Conservation (phyloP, 2,113 vertebrate genomes). For the Crotalus viridis region DNA sequence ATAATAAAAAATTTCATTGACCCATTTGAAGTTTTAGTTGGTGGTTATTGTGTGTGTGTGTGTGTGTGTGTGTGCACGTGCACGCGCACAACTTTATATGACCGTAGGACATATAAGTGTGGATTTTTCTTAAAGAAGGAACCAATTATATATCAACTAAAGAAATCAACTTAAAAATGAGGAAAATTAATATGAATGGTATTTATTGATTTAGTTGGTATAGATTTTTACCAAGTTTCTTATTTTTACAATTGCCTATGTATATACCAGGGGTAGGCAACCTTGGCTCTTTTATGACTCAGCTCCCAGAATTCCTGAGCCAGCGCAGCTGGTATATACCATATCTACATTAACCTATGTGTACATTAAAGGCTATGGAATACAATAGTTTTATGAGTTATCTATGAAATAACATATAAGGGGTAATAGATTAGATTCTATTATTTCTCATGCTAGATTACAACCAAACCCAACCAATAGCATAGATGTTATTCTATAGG, state of each 20-base stretch:
- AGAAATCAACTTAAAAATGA: background rate
- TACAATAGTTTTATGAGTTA: conserved; percentile 11
- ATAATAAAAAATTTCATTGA: background rate
- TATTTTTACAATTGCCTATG: background rate
- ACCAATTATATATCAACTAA: background rate
- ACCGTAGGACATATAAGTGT: background rate
- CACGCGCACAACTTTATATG: background rate
- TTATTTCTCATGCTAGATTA: conserved; percentile 28
- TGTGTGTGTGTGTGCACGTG: no score
- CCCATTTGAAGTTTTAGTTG: background rate
- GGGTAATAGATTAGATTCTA: conserved; percentile 12
- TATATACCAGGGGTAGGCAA: background rate
- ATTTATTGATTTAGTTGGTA: background rate
- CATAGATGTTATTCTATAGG: background rate
- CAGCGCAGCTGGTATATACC: no score
- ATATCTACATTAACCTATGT: background rate
- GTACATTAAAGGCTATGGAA: background rate
- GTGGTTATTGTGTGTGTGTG: background rate
- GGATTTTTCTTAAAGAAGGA: background rate
- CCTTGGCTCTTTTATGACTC: no score
- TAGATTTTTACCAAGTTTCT: background rate
- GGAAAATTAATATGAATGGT: background rate
- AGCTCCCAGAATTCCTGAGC: no score
- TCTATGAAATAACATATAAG: conserved; percentile 21
- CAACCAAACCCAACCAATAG: background rate